Evolutionary conservation across 1,140 invertebrate genomes (phyloP).

Genomic region (Dendrolimus kikuchii): DNA sequence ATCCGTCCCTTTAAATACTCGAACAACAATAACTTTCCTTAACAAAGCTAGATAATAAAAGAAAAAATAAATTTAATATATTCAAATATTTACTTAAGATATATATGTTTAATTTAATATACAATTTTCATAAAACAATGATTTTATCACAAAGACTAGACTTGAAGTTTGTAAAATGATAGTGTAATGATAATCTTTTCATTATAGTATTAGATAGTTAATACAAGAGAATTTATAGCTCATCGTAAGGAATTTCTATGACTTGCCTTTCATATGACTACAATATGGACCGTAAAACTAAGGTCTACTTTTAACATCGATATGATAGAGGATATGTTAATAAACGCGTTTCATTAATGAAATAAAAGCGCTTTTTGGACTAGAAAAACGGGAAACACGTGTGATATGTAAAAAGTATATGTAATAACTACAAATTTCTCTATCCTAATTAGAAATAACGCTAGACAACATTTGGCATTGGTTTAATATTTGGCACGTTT

Average conservation of each 20-base stretch:
- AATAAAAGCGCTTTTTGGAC: slow-evolving; percentile 12
- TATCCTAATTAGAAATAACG: slow-evolving; percentile 10
- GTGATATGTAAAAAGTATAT: slow-evolving; percentile 38
- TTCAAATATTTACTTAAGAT: too few species aligned
- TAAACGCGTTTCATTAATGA: slow-evolving; percentile 10
- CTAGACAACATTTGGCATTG: slow-evolving; percentile 11
- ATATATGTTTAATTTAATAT: background rate
- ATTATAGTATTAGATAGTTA: too few species aligned
- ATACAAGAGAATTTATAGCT: slow-evolving; percentile 16
- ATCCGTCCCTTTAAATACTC: too few species aligned
- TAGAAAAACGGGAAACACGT: slow-evolving; percentile 17
- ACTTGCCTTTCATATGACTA: slow-evolving; percentile 20
- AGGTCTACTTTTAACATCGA: slow-evolving; percentile 27
- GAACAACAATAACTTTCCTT: too few species aligned
- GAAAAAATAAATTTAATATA: too few species aligned
- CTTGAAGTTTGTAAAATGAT: too few species aligned
- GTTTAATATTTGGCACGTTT: slow-evolving; percentile 29
- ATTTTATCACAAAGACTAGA: slow-evolving; percentile 6
- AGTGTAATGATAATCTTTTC: too few species aligned
- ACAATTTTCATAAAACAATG: background rate
- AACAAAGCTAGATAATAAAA: too few species aligned
- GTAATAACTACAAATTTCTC: background rate
- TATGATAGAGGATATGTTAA: slow-evolving; percentile 33
- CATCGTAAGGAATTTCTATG: slow-evolving; percentile 20
- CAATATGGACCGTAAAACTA: slow-evolving; percentile 29